These are phyloP conservation scores for Eupithecia subumbrata DNA, from an alignment of 2,888 invertebrate species.

Conservation along the genomic window DNA sequence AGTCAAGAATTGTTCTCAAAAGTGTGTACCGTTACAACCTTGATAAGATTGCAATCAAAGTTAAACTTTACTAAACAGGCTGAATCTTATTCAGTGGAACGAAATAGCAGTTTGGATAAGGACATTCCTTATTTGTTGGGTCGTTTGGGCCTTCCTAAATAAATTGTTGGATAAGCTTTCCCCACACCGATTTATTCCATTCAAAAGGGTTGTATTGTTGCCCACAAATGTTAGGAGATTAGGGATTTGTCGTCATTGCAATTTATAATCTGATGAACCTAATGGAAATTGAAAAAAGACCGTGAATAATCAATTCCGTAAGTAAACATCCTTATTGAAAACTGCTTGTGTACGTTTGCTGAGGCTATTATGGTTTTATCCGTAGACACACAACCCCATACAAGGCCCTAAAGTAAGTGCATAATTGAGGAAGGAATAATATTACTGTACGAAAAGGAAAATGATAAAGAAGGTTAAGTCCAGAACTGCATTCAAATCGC, in stretches of 20 bases:
- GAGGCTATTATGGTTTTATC: neutral
- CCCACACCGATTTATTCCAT: neutral
- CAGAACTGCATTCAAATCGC: neutral
- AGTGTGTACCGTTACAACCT: neutral
- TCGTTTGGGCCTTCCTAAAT: neutral
- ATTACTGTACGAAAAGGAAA: neutral
- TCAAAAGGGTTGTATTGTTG: neutral
- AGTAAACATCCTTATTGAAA: slow-evolving; percentile 10
- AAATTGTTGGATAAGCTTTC: neutral
- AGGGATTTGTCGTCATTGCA: neutral
- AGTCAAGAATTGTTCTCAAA: neutral
- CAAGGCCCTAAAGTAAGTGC: slow-evolving; percentile 1
- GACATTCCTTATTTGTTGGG: neutral
- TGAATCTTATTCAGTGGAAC: neutral
- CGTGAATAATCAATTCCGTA: neutral
- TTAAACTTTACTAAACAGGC: neutral
- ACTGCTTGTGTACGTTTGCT: neutral
- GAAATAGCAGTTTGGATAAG: neutral
- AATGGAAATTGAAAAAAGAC: neutral
- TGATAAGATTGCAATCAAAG: neutral
- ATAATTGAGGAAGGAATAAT: neutral
- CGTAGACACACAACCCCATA: neutral
- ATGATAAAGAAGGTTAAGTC: neutral
- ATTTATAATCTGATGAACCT: neutral
- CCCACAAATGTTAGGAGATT: neutral